Evolutionary conservation across 2,797 vertebrate species (phyloP).

Genomic region (Tachyglossus aculeatus): DNA sequence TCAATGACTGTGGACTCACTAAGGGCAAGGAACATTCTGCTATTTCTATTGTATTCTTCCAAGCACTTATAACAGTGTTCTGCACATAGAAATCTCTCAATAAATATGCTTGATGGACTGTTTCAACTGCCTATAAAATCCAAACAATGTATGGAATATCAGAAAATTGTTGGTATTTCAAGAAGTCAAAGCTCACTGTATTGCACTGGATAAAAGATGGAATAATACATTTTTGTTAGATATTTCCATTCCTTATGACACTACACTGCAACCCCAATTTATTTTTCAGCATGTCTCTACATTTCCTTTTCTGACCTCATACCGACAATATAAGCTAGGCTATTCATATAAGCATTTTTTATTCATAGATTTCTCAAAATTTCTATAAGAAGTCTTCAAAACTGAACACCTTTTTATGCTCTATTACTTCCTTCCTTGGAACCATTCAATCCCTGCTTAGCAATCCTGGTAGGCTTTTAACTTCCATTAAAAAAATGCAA

Average conservation of each 20-base stretch:
- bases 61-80: no score
- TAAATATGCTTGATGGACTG: no score
- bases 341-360: conserved; percentile 45
- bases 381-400: conserved; percentile 72
- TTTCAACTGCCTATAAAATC: no score
- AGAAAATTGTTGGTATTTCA: no score
- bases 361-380: conserved; percentile 42
- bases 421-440: conserved; percentile 70
- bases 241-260: not conserved
- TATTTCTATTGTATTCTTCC: no score
- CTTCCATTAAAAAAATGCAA: conserved; percentile 56
- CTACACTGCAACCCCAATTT: not conserved
- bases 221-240: not conserved
- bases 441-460: conserved; percentile 56
- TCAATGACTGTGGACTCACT: no score
- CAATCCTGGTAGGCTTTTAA: conserved; percentile 67
- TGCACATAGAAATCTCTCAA: no score
- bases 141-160: no score
- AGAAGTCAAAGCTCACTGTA: not conserved
- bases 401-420: conserved; percentile 71
- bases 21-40: no score
- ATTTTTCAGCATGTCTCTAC: not conserved
- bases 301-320: conserved; percentile 31
- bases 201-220: not conserved
- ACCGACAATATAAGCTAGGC: conserved; percentile 53